Percentiles rank a stretch among this genome's conserved stretches.
Evolutionary conservation across 2,797 vertebrate species (phyloP).

Genomic region (Thamnophis elegans): DNA sequence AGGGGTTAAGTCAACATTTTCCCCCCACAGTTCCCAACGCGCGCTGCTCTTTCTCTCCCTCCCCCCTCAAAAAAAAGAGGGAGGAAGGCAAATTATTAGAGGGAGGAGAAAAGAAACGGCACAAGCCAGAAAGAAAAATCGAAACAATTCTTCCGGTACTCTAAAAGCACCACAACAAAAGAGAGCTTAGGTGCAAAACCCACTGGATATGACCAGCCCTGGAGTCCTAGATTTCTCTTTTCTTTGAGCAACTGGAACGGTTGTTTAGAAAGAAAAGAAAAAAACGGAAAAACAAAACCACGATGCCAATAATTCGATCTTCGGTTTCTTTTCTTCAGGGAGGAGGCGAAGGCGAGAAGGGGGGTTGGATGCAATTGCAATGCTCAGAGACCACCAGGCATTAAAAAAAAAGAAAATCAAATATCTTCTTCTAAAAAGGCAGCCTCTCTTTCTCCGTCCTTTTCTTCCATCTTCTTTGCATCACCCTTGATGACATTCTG

Average conservation of each 20-base stretch:
- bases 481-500: conserved; percentile 69
- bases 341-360: neutral
- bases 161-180: conserved; percentile 6
- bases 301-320: conserved; percentile 56
- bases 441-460: conserved; percentile 56
- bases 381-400: neutral
- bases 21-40: conserved; percentile 60
- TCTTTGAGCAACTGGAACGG: conserved; percentile 18
- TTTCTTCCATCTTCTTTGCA: conserved; percentile 67
- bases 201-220: conserved; percentile 50
- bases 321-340: neutral
- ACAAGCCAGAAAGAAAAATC: neutral
- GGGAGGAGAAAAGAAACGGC: neutral
- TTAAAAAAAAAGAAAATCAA: neutral
- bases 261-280: conserved; percentile 11
- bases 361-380: neutral
- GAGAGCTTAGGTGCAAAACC: conserved; percentile 37
- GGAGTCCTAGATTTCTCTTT: conserved; percentile 41
- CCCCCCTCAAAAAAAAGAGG: neutral
- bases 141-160: neutral
- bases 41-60: conserved; percentile 46
- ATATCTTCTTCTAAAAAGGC: conserved; percentile 32
- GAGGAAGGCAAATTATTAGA: neutral
- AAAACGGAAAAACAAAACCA: neutral
- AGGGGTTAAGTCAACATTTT: conserved; percentile 76